A percentile compares a stretch with the other conserved stretches of the same genome.
These are phyloP conservation scores for Drosophila elegans DNA, from an alignment of 1,140 invertebrate genomes.

Conservation along the genomic window DNA sequence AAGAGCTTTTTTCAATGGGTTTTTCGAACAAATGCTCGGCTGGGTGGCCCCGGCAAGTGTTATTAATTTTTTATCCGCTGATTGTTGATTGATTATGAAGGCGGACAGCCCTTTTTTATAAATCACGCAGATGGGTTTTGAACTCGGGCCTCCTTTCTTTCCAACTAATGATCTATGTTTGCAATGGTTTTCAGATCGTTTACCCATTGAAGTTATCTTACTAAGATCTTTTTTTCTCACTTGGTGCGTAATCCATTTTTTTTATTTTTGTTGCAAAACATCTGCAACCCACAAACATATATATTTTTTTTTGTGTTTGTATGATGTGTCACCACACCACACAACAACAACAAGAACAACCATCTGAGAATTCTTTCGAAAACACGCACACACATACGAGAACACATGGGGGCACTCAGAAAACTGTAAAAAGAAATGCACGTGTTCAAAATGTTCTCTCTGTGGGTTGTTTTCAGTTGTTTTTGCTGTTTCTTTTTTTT, in stretches of 20 bases:
- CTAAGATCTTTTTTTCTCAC: neutral
- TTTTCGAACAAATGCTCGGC: slow-evolving; percentile 12
- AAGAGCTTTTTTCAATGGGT: slow-evolving; percentile 17
- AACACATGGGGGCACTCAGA: slow-evolving; percentile 25
- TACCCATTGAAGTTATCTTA: no score
- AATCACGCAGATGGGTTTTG: neutral
- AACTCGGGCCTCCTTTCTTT: neutral
- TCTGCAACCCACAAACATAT: slow-evolving; percentile 48
- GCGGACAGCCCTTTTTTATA: neutral
- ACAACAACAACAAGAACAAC: slow-evolving; percentile 36
- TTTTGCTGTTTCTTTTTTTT: slow-evolving; percentile 61
- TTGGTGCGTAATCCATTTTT: slow-evolving; percentile 22
- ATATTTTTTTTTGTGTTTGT: slow-evolving; percentile 14
- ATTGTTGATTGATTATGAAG: slow-evolving; percentile 52
- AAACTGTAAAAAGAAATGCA: slow-evolving; percentile 77
- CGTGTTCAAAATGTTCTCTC: slow-evolving; percentile 80
- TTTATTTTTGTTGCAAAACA: slow-evolving; percentile 41
- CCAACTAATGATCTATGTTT: neutral
- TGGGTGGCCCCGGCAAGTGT: slow-evolving; percentile 48
- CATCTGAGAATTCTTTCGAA: slow-evolving; percentile 68
- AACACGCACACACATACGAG: slow-evolving; percentile 45
- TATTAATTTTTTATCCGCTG: slow-evolving; percentile 20
- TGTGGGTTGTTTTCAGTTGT: slow-evolving; percentile 56
- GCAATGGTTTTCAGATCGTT: neutral
- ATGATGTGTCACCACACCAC: slow-evolving; percentile 61